Evolutionary conservation across 1,140 invertebrate genomes (phyloP), one percentile per base, ranked within the genome.

Genomic region (Hyposmocoma kahamanoa): DNA sequence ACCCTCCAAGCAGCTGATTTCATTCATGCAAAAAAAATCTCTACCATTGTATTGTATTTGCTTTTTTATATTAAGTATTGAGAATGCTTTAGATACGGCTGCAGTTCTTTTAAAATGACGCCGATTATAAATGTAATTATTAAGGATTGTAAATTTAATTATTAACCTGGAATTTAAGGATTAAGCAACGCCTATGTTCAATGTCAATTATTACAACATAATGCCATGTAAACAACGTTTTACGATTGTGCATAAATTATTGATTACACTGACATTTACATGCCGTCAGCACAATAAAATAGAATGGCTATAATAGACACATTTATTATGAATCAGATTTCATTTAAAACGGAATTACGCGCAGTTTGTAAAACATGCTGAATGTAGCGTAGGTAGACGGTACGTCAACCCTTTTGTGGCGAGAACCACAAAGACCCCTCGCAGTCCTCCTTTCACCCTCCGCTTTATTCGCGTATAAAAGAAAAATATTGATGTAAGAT

Each of bases 1-100:
- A 58, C 67, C 63, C 65, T 49, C 55, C 36, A 53, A 75, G 64
- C 78, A 82, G 75, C 75, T 82, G 75, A 82, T 79, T 73, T 59
- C 64, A 72, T 71, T 72, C 53, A 67, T 63, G 53, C 42, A 8
- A 11, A n/a, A n/a, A n/a, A n/a, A n/a, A n/a, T n/a, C n/a, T n/a
- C n/a, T n/a, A n/a, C n/a, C n/a, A n/a, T n/a, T n/a, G n/a, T n/a
- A n/a, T n/a, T n/a, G n/a, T n/a, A n/a, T n/a, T n/a, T n/a, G n/a
- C n/a, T n/a, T n/a, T n/a, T n/a, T n/a, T n/a, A n/a, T n/a, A n/a
- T n/a, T n/a, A n/a, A n/a, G n/a, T n/a, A n/a, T n/a, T n/a, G n/a
- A n/a, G n/a, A n/a, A n/a, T n/a, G n/a, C n/a, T n/a, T n/a, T n/a
- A n/a, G n/a, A n/a, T n/a, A n/a, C n/a, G n/a, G n/a, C n/a, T n/a